These are phyloP conservation scores for Periophthalmus modestus DNA, from an alignment of 2,113 vertebrate genomes.

Conservation along the genomic window DNA sequence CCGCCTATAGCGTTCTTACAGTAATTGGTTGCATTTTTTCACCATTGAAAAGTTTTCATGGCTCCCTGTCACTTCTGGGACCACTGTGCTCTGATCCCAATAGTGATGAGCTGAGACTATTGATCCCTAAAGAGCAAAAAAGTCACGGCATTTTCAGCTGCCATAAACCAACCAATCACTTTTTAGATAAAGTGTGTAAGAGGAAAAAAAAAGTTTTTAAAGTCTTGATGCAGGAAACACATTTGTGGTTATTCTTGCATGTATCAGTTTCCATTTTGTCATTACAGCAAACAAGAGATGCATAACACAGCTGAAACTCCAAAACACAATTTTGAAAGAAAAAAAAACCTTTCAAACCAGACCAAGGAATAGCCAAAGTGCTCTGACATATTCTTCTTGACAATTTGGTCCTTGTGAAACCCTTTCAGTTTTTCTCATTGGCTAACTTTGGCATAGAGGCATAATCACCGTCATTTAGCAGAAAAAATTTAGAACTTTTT, in stretches of 20 bases:
- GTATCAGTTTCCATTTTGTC: conserved; percentile 36
- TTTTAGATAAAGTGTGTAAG: conserved; percentile 46
- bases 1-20: conserved; percentile 3
- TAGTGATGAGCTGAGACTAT: conserved; percentile 31
- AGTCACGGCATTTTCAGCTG: conserved; percentile 69
- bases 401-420: not conserved
- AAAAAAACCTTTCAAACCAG: not conserved
- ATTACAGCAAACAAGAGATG: not conserved
- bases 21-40: conserved; percentile 28
- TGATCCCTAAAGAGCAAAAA: conserved; percentile 58
- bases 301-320: not conserved
- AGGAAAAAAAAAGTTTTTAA: conserved; percentile 30
- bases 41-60: conserved; percentile 41
- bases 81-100: conserved; percentile 42
- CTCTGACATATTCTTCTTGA: not conserved
- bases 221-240: not conserved
- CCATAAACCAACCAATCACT: conserved; percentile 62
- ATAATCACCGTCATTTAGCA: no score
- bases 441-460: no score
- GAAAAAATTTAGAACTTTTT: no score
- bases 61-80: conserved; percentile 44
- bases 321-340: not conserved
- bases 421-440: no score
- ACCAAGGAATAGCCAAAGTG: not conserved
- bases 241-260: conserved; percentile 19